Evolutionary conservation across 2,797 vertebrate genomes (phyloP), one percentile per base, ranked within the genome.

Genomic region (Tenualosa ilisha): DNA sequence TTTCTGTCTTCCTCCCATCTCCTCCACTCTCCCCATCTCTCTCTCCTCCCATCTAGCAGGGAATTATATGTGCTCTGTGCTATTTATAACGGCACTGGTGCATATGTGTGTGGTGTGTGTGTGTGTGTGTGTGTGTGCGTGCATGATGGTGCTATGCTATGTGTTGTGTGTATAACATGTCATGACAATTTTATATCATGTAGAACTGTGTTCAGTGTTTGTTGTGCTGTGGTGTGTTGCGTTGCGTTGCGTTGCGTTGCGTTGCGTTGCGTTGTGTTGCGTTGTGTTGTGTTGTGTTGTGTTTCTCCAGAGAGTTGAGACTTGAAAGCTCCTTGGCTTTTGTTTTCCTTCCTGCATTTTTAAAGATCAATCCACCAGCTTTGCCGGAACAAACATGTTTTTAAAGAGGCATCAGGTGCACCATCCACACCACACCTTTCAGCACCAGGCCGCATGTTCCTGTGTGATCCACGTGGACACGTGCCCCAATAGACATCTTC

Each of bases 331-430:
- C 56, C 56, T 59, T 20, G 51, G 24, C 46, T 50, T 85, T 75
- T 82, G 43, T 85, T 82, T 65, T 68, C 56, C 49, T 81, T 86
- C 51, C 83, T 88, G 81, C 81, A 88, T 83, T 88, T 85, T 86
- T 86, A 83, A 86, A 81, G 46, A 81, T 86, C 40, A 85, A 3
- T 43, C 51, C 24, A 26, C 81, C 82, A 24, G 82, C 31, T 68
- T 31, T n/a, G 17, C 49, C 0, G 46, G 9, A 22, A 53, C 31
- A 83, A 53, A 75, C 53, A 54, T 83, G 43, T 51, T 83, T 61
- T 20, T 40, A n/a, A n/a, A n/a, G n/a, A n/a, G n/a, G n/a, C n/a
- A n/a, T n/a, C n/a, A n/a, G n/a, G n/a, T n/a, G 65, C 65, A 37
- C 26, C 31, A 31, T 15, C 65, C 26, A 26, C 56, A 24, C 61